Conservation (phyloP, 1,140 invertebrate genomes). For the Papilio polytes region DNA sequence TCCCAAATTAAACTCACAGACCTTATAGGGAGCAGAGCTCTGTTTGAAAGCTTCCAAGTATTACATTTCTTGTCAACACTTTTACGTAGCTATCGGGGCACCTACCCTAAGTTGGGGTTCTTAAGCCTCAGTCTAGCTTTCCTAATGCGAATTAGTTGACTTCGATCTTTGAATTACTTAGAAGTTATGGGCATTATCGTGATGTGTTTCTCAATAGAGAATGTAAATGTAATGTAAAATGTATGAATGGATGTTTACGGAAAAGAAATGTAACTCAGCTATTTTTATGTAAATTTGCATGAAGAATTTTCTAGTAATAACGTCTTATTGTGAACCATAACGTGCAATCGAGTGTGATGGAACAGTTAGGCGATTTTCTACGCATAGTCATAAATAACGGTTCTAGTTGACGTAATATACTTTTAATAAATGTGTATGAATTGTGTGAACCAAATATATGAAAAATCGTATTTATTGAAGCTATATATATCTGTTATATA, state of each 20-base stretch:
- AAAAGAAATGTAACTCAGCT: background rate
- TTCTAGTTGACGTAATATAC: background rate
- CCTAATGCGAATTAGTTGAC: too few species aligned
- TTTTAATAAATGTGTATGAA: background rate
- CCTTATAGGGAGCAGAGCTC: too few species aligned
- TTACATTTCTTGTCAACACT: too few species aligned
- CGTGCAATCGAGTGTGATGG: background rate
- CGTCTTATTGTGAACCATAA: conserved; percentile 11
- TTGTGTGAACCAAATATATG: too few species aligned
- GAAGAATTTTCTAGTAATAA: conserved; percentile 2
- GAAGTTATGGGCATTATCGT: background rate
- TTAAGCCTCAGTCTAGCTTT: background rate
- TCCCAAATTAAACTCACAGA: too few species aligned
- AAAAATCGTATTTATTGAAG: too few species aligned
- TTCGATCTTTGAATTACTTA: background rate
- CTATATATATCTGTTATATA: too few species aligned
- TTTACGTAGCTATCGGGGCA: too few species aligned
- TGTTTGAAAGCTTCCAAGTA: background rate
- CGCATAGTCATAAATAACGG: conserved; percentile 10
- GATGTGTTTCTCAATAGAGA: background rate
- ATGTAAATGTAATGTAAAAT: background rate
- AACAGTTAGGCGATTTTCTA: conserved; percentile 14
- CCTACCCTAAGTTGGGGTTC: too few species aligned
- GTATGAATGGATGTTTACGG: background rate
- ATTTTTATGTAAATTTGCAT: background rate